A percentile compares a stretch with the other conserved stretches of the same genome.
Evolutionary conservation across 1,140 invertebrate species (phyloP).

Genomic region (Lithobius niger): DNA sequence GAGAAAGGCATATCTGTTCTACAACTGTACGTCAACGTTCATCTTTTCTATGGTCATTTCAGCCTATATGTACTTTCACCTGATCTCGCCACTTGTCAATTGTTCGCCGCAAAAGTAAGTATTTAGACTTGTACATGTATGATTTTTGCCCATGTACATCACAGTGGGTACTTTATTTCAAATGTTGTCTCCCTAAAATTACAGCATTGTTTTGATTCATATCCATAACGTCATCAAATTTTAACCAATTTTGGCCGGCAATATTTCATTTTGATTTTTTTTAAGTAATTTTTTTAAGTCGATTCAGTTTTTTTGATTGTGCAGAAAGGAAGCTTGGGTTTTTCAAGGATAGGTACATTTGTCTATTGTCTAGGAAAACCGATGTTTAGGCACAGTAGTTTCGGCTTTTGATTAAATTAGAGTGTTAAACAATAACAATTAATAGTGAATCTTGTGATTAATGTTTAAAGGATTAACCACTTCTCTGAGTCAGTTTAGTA

Average conservation of each 20-base stretch:
- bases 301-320: too few relatives aligned
- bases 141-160: slow-evolving; percentile 19
- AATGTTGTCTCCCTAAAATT: neutral
- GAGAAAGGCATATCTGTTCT: neutral
- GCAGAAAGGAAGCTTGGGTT: too few relatives aligned
- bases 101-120: slow-evolving; percentile 48
- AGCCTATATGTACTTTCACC: slow-evolving; percentile 54
- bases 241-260: neutral
- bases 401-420: too few relatives aligned
- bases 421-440: too few relatives aligned
- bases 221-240: too few relatives aligned
- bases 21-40: neutral
- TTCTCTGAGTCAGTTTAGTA: too few relatives aligned
- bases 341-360: too few relatives aligned
- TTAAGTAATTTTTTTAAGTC: slow-evolving; percentile 7
- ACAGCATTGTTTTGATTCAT: neutral
- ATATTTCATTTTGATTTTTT: slow-evolving; percentile 10
- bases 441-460: too few relatives aligned
- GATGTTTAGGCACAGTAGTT: too few relatives aligned
- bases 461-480: too few relatives aligned
- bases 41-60: neutral
- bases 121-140: too few relatives aligned
- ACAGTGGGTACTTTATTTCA: neutral
- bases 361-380: too few relatives aligned
- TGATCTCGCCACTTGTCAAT: slow-evolving; percentile 49